phyloP scores from a whole-genome alignment of 2,797 vertebrate genomes.

The Ctenosaura bakeri region DNA sequence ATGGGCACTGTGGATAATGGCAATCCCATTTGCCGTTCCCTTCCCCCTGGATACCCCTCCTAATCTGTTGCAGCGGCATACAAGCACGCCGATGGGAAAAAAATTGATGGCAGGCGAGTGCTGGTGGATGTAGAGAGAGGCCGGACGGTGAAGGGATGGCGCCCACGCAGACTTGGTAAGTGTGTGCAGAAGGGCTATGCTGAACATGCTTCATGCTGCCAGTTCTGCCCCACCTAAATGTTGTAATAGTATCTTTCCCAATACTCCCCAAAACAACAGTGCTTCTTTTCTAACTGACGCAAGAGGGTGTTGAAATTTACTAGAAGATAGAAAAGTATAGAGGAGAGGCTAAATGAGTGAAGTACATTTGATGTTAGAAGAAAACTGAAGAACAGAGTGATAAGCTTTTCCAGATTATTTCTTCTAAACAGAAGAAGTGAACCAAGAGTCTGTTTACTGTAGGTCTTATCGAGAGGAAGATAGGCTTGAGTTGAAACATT shows the following conservation, averaged over 20 bases:
- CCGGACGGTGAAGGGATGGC: slow-evolving; percentile 95
- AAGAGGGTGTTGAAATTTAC: background rate
- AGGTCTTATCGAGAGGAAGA: background rate
- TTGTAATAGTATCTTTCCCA: background rate
- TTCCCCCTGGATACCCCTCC: slow-evolving; percentile 37
- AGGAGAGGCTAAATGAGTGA: background rate
- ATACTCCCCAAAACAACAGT: background rate
- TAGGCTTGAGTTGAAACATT: background rate
- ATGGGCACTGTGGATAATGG: slow-evolving; percentile 40
- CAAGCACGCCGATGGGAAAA: slow-evolving; percentile 96
- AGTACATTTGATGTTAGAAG: background rate
- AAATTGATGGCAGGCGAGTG: slow-evolving; percentile 93
- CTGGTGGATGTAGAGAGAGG: slow-evolving; percentile 94
- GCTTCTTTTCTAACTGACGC: background rate
- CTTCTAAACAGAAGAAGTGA: background rate
- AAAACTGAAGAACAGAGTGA: background rate
- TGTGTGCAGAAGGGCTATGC: background rate
- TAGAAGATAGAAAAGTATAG: background rate
- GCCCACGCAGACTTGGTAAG: slow-evolving; percentile 91
- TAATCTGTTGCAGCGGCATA: slow-evolving; percentile 90
- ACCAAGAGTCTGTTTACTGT: background rate
- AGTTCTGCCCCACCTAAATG: background rate
- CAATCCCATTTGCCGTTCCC: slow-evolving; percentile 35
- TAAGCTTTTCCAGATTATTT: background rate
- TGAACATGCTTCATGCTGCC: background rate